Evolutionary conservation across 2,888 invertebrate species (phyloP), one percentile per base, ranked within the genome.

Genomic region (Serrognathus titanus): DNA sequence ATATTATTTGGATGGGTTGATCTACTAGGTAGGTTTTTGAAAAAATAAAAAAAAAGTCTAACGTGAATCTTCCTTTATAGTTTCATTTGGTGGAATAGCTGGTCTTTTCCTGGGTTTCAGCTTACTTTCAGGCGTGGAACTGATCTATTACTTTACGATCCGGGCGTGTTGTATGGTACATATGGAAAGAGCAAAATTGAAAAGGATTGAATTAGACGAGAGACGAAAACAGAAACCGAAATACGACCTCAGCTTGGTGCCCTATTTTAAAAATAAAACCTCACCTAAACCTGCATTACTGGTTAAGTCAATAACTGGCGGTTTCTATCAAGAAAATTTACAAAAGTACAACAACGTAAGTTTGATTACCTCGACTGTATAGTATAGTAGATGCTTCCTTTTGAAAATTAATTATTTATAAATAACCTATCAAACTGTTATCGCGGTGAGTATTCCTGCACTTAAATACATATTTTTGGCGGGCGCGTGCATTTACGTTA

Each of bases 1-100:
- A 90, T 91, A 12, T 81, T 89, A 41, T 92, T 92, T 71, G 92
- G 91, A 53, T 90, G 90, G 90, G 88, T 92, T 1, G 92, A 92
- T 78, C 80, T 92, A 50, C 72, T 91, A 43, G 91, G 88, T 85
- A 75, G 75, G 75, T 63, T 73, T 73, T 66, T 54, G 51, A 11
- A 54, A 24, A 55, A 40, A 7, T 2, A 46, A 20, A 1, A 35
- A 48, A 11, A 31, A 48, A 16, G 11, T 10, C 13, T 11, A 7
- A 36, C 13, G 36, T 12, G 12, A 31, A 48, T 48, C 20, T 55
- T 52, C 20, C 11, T 24, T 75, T 73, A 37, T 71, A 86, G 86
- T 86, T 38, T 84, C 86, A 0, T 85, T 85, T 67, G 85, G 85
- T 24, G 85, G 85, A 24, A 85, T 85, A 61, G 85, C 85, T 1